These are phyloP conservation scores for Emmelina monodactyla DNA, from an alignment of 2,888 invertebrate genomes.

Conservation along the genomic window DNA sequence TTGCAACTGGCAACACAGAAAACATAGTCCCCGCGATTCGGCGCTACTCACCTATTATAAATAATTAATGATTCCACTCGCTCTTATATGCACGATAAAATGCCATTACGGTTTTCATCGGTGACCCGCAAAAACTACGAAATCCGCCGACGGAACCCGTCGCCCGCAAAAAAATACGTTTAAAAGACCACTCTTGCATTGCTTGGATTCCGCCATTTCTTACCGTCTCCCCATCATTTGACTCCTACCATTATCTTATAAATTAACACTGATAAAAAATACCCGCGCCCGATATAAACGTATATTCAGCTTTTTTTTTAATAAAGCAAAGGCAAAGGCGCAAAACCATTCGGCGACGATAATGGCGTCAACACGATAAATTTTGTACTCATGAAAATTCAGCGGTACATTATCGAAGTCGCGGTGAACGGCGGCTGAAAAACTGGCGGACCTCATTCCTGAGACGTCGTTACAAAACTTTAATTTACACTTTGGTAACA, in stretches of 20 bases:
- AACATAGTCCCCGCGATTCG: conserved; percentile 28
- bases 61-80: conserved; percentile 63
- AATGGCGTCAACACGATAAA: conserved; percentile 50
- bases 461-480: conserved; percentile 29
- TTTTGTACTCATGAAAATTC: conserved; percentile 58
- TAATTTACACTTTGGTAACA: conserved; percentile 3
- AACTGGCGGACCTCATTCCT: conserved; percentile 31
- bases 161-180: conserved; percentile 47
- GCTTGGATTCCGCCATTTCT: conserved; percentile 60
- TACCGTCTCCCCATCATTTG: conserved; percentile 56
- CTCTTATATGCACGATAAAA: conserved; percentile 66
- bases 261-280: conserved; percentile 58
- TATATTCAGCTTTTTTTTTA: conserved; percentile 53
- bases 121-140: conserved; percentile 52
- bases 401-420: conserved; percentile 31
- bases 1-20: neutral
- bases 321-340: conserved; percentile 42
- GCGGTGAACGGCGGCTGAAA: conserved; percentile 32
- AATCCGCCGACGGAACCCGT: conserved; percentile 47
- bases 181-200: conserved; percentile 60
- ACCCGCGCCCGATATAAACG: conserved; percentile 49
- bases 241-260: conserved; percentile 60
- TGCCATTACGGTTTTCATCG: conserved; percentile 66
- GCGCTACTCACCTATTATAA: conserved; percentile 63
- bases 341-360: conserved; percentile 18